phyloP scores from a whole-genome alignment of 2,797 vertebrate genomes.

The Thunnus albacares region DNA sequence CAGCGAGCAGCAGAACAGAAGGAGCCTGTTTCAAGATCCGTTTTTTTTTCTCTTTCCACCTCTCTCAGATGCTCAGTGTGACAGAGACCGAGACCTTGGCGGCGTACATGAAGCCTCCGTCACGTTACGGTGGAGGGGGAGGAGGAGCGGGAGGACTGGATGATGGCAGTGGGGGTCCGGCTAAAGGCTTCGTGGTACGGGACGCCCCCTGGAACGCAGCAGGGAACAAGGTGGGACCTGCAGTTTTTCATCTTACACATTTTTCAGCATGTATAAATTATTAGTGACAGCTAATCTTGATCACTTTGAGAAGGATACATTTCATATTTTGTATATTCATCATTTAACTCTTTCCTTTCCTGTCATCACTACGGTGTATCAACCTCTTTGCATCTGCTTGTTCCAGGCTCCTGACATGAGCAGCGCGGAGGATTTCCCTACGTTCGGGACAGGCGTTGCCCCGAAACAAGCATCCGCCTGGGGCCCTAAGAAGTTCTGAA shows the following conservation, averaged over 20 bases:
- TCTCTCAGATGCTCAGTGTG: conserved; percentile 87
- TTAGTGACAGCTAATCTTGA: background rate
- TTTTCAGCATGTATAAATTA: background rate
- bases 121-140: conserved; percentile 77
- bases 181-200: conserved; percentile 87
- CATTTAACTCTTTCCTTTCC: background rate
- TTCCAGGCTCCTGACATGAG: conserved; percentile 87
- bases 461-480: conserved; percentile 86
- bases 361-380: background rate
- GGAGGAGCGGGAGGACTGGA: conserved; percentile 77
- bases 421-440: conserved; percentile 89
- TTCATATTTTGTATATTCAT: background rate
- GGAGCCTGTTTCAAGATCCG: background rate
- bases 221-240: conserved; percentile 80
- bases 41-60: background rate
- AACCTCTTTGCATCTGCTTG: conserved; percentile 3
- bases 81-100: conserved; percentile 90
- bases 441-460: conserved; percentile 83
- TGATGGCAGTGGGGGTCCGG: conserved; percentile 74
- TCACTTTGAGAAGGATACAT: background rate
- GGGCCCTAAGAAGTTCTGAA: conserved; percentile 88
- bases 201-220: conserved; percentile 87
- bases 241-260: background rate
- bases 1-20: background rate
- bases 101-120: conserved; percentile 90